A percentile compares a stretch with the other conserved stretches of the same genome.
These are phyloP conservation scores for Sternotherus odoratus DNA, from an alignment of 2,797 vertebrate species.

Conservation along the genomic window DNA sequence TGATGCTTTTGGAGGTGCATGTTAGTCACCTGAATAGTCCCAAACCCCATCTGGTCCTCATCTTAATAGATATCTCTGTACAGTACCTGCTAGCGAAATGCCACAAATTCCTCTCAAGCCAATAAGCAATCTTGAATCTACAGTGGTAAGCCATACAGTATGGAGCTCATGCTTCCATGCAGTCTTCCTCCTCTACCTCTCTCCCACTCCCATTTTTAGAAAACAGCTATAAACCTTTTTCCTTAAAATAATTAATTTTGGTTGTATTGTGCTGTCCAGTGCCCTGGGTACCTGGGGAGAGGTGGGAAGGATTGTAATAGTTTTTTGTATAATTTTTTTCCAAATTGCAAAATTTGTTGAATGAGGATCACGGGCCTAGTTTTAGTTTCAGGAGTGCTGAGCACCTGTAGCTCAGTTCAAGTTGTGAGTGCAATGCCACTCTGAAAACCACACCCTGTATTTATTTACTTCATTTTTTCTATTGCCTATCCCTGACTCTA, in stretches of 20 bases:
- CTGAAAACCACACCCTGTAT: rapidly evolving
- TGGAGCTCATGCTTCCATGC: background rate
- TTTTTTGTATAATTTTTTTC: background rate
- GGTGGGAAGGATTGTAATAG: background rate
- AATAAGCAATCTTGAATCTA: background rate
- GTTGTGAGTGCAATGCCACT: rapidly evolving
- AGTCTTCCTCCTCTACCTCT: background rate
- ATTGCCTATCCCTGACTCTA: background rate
- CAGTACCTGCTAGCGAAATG: background rate
- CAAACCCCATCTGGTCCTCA: background rate
- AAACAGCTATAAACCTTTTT: background rate
- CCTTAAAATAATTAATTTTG: background rate
- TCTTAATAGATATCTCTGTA: background rate
- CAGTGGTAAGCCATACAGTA: background rate
- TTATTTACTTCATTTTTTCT: background rate
- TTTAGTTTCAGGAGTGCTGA: background rate
- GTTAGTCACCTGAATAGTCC: background rate
- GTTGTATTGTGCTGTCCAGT: background rate
- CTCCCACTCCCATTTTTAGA: background rate
- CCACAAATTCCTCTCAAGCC: constrained; percentile 1
- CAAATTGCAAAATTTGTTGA: background rate
- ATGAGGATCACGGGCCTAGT: background rate
- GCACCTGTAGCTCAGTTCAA: background rate
- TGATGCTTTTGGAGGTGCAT: background rate
- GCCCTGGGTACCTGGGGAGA: background rate